Conservation (phyloP, 1,140 invertebrate species). For the Plectrocnemia conspersa region DNA sequence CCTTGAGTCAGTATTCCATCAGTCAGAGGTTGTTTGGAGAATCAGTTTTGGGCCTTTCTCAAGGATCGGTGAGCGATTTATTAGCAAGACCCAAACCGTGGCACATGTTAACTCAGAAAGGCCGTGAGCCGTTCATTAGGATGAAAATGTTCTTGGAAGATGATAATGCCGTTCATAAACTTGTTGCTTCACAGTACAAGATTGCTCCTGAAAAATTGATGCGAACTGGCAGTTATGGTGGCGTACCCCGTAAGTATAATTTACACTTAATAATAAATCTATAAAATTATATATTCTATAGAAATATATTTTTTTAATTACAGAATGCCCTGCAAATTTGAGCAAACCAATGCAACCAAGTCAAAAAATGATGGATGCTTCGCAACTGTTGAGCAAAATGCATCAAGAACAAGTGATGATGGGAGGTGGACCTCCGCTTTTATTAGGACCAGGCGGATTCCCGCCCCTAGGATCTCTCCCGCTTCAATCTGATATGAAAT, state of each 20-base stretch:
- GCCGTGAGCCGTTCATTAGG: conserved; percentile 92
- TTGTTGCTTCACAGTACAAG: conserved; percentile 96
- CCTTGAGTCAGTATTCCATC: conserved; percentile 96
- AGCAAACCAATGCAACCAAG: conserved; percentile 71
- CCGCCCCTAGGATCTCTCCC: conserved; percentile 61
- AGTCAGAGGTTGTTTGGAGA: conserved; percentile 98
- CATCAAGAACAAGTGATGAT: conserved; percentile 58
- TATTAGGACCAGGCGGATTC: conserved; percentile 60
- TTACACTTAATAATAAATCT: not conserved
- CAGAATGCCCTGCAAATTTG: conserved; percentile 66
- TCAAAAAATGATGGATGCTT: conserved; percentile 67
- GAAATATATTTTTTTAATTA: conserved; percentile 36
- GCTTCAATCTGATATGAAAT: conserved; percentile 52
- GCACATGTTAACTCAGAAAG: conserved; percentile 97
- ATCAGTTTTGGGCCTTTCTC: conserved; percentile 91
- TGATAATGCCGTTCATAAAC: conserved; percentile 92
- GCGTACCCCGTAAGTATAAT: conserved; percentile 67
- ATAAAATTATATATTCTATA: conserved; percentile 1
- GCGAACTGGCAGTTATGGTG: conserved; percentile 88
- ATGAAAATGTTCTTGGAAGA: conserved; percentile 99
- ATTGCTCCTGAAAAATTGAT: conserved; percentile 94
- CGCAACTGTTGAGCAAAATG: conserved; percentile 65
- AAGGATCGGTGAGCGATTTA: conserved; percentile 92
- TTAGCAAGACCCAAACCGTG: conserved; percentile 93
- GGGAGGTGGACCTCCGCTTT: conserved; percentile 51